phyloP scores from a whole-genome alignment of 2,113 vertebrate species.

The Trichechus manatus region DNA sequence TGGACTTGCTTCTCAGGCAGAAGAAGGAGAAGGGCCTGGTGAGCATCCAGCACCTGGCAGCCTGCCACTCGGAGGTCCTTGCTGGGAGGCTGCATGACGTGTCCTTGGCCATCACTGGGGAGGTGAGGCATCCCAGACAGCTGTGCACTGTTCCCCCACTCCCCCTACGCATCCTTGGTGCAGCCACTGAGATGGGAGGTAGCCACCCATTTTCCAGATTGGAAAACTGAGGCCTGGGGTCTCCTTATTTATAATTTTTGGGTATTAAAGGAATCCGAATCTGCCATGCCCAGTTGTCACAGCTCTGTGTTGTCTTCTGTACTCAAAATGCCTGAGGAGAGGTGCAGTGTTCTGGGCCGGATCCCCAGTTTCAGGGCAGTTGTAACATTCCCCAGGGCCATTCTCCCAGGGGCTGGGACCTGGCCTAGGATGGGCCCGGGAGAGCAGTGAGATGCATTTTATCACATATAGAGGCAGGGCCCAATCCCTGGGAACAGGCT shows the following conservation, averaged over 20 bases:
- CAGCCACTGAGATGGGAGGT: neutral
- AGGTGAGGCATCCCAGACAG: constrained; percentile 82
- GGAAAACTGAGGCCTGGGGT: neutral
- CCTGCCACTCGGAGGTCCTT: constrained; percentile 85
- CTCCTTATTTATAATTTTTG: neutral
- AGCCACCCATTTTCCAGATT: neutral
- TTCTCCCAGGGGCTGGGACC: neutral
- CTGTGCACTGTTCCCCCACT: rapidly evolving
- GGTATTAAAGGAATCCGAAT: neutral
- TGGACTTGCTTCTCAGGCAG: constrained; percentile 83
- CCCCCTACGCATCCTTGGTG: neutral
- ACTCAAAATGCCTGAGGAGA: neutral
- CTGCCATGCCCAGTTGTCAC: neutral
- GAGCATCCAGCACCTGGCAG: constrained; percentile 82
- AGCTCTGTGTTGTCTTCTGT: neutral
- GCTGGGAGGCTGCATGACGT: constrained; percentile 79
- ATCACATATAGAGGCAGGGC: rapidly evolving
- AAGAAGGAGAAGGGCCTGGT: constrained; percentile 85
- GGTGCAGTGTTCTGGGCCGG: neutral
- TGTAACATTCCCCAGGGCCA: neutral
- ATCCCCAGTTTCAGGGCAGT: neutral
- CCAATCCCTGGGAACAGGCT: neutral
- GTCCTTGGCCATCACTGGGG: constrained; percentile 83
- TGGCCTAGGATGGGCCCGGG: neutral
- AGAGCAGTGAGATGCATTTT: too few species aligned